Conservation (phyloP, 2,888 invertebrate genomes). For the Palloptera scutellata region DNA sequence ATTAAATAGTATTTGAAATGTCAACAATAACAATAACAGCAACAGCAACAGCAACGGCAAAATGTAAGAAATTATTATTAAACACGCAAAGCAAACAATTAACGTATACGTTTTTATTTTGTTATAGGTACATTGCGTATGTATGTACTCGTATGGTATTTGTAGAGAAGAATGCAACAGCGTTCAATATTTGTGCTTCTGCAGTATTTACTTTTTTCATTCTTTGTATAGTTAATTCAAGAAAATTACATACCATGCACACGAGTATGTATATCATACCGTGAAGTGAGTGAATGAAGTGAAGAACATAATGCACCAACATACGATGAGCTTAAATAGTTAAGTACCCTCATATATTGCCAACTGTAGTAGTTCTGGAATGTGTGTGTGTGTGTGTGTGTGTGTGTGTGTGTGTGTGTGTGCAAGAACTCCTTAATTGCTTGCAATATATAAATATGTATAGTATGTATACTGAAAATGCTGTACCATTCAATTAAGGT, state of each 20-base stretch:
- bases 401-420: no score
- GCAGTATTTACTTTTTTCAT: slow-evolving; percentile 17
- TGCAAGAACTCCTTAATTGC: no score
- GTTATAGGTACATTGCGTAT: no score
- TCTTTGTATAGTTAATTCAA: slow-evolving; percentile 31
- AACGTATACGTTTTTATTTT: not conserved
- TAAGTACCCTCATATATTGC: slow-evolving; percentile 21
- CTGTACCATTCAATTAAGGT: slow-evolving; percentile 58
- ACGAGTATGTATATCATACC: slow-evolving; percentile 15
- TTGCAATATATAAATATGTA: no score
- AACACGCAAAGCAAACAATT: slow-evolving; percentile 32
- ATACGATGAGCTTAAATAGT: no score
- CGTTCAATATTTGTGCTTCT: not conserved
- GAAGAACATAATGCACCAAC: no score
- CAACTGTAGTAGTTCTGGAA: slow-evolving; percentile 6
- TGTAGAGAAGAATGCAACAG: no score
- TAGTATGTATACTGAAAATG: no score
- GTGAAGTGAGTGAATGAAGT: not conserved
- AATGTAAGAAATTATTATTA: slow-evolving; percentile 30
- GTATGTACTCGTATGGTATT: no score
- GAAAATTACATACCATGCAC: slow-evolving; percentile 18
- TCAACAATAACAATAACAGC: slow-evolving; percentile 24
- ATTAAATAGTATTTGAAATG: not conserved
- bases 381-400: no score
- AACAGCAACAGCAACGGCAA: slow-evolving; percentile 4